These are phyloP conservation scores for Whitmania pigra DNA, from an alignment of 1,140 invertebrate genomes.

Conservation along the genomic window DNA sequence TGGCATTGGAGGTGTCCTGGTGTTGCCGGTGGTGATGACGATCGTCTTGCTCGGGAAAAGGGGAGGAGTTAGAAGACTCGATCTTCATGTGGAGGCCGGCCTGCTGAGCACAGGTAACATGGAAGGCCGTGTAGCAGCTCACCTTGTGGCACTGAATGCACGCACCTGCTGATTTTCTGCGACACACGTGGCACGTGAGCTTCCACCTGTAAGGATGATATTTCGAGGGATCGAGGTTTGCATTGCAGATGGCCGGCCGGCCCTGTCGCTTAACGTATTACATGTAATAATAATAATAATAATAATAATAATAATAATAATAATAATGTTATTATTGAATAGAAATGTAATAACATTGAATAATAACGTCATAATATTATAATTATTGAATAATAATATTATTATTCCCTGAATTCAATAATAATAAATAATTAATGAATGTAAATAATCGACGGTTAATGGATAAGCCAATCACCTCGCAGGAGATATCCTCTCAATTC, in stretches of 20 bases:
- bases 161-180: slow-evolving; percentile 77
- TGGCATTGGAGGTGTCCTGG: slow-evolving; percentile 73
- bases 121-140: slow-evolving; percentile 92
- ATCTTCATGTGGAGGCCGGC: slow-evolving; percentile 89
- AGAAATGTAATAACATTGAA: no score
- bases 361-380: no score
- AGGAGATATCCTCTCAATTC: slow-evolving; percentile 83
- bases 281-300: background rate
- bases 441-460: background rate
- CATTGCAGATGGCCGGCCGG: background rate
- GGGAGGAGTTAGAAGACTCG: slow-evolving; percentile 67
- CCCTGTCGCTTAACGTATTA: background rate
- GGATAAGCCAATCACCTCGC: slow-evolving; percentile 48
- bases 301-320: background rate
- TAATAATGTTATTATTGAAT: no score
- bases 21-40: no score
- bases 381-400: no score
- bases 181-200: slow-evolving; percentile 88
- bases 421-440: background rate
- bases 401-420: background rate
- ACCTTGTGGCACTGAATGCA: slow-evolving; percentile 95
- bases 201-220: slow-evolving; percentile 55
- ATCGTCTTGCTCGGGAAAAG: slow-evolving; percentile 91
- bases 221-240: background rate
- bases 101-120: slow-evolving; percentile 95